Percentiles rank a stretch among this genome's conserved stretches.
These are phyloP conservation scores for Callospermophilus lateralis DNA, from an alignment of 2,113 vertebrate species.

Conservation along the genomic window DNA sequence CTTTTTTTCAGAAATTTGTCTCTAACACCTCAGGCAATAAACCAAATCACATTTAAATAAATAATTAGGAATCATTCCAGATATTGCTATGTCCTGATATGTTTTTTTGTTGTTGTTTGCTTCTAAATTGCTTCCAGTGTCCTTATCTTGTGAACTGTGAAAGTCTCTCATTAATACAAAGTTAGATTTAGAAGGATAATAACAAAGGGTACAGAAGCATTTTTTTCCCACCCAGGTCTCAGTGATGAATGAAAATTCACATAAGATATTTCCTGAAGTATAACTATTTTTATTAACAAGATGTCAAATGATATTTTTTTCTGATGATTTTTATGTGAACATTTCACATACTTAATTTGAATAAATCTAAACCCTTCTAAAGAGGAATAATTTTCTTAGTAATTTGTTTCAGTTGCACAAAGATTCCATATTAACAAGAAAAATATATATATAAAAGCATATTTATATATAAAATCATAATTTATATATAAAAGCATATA, in stretches of 20 bases:
- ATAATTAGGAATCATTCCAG: not conserved
- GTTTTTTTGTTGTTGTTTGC: not conserved
- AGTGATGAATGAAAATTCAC: not conserved
- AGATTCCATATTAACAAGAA: not conserved
- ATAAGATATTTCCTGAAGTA: not conserved
- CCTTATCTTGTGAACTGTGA: not conserved
- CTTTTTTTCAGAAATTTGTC: constrained; percentile 44
- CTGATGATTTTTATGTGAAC: not conserved
- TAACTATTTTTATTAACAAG: not conserved
- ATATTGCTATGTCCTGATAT: not conserved
- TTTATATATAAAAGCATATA: too few species aligned
- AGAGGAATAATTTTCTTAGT: not conserved
- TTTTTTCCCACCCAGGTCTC: not conserved
- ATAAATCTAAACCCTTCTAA: not conserved
- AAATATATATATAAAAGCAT: too few species aligned
- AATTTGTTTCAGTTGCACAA: not conserved
- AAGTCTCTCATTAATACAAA: not conserved
- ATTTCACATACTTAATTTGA: not conserved
- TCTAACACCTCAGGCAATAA: constrained; percentile 12
- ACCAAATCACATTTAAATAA: constrained; percentile 33
- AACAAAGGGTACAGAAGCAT: not conserved
- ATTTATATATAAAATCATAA: too few species aligned
- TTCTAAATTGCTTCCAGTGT: not conserved
- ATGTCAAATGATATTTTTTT: not conserved
- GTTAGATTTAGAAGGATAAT: constrained; percentile 29